These are phyloP conservation scores for Melanophora roralis DNA, from an alignment of 2,888 invertebrate species.

Conservation along the genomic window DNA sequence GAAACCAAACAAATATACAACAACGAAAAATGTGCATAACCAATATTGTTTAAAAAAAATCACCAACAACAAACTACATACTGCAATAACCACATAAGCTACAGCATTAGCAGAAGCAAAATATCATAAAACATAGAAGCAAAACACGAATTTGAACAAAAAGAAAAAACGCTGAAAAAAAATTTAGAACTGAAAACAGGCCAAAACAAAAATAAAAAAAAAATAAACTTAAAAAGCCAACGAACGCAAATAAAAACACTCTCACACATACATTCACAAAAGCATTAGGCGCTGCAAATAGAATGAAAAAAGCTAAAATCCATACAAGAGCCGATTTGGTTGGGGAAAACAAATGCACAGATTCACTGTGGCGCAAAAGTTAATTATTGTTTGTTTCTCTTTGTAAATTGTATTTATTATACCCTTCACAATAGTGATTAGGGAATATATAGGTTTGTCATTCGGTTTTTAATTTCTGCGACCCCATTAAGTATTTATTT, in stretches of 20 bases:
- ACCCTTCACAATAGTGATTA: too few relatives aligned
- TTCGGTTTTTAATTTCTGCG: too few relatives aligned
- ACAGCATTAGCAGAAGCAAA: constrained; percentile 59
- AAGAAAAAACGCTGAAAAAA: constrained; percentile 66
- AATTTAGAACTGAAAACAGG: background rate
- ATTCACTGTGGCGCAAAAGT: too few relatives aligned
- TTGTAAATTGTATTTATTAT: too few relatives aligned
- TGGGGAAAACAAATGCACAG: background rate
- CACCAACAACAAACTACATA: background rate
- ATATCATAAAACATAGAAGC: constrained; percentile 31
- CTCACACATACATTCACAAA: background rate
- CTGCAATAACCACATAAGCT: constrained; percentile 48
- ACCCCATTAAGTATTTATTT: too few relatives aligned
- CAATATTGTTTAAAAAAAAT: constrained; percentile 23
- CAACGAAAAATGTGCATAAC: constrained; percentile 65
- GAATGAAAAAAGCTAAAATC: constrained; percentile 14
- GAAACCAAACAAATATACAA: constrained; percentile 66
- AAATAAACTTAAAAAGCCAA: constrained; percentile 55
- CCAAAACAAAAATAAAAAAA: constrained; percentile 36
- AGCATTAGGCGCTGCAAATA: background rate
- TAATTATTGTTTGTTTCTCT: too few relatives aligned
- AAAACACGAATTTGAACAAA: constrained; percentile 58
- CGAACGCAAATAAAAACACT: constrained; percentile 46
- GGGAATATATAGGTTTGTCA: too few relatives aligned
- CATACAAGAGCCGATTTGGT: constrained; percentile 38